These are phyloP conservation scores for Drosophila trichaetosa DNA, from an alignment of 2,888 invertebrate genomes.

Conservation along the genomic window DNA sequence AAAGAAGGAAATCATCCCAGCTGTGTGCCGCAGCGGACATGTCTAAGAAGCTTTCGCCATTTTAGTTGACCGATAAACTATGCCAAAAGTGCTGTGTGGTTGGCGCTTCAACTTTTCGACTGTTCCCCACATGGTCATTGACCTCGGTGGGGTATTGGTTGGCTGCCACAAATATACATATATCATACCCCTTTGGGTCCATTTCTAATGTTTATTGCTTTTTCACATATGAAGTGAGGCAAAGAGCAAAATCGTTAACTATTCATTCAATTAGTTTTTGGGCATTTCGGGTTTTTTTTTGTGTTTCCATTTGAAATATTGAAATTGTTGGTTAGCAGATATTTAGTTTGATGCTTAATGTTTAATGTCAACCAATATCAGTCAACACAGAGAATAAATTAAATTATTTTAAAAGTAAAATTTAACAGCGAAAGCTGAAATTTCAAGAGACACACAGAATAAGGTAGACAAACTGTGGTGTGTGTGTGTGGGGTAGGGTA, in stretches of 20 bases:
- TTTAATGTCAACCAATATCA: neutral
- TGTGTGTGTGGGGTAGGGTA: neutral
- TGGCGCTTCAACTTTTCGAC: slow-evolving; percentile 44
- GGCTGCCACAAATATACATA: slow-evolving; percentile 33
- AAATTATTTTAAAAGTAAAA: neutral
- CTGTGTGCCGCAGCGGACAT: slow-evolving; percentile 37
- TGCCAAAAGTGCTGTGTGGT: slow-evolving; percentile 73
- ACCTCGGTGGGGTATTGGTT: slow-evolving; percentile 46
- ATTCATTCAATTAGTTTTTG: slow-evolving; percentile 8
- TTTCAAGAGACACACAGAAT: neutral
- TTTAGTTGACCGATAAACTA: slow-evolving; percentile 65
- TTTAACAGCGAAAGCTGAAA: slow-evolving; percentile 4
- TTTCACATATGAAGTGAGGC: slow-evolving; percentile 28
- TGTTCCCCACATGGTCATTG: slow-evolving; percentile 54
- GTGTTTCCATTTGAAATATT: neutral
- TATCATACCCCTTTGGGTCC: slow-evolving; percentile 58
- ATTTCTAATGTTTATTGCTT: slow-evolving; percentile 71
- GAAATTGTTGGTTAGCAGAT: neutral
- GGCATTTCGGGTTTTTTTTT: neutral
- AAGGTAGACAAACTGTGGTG: neutral
- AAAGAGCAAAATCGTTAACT: neutral
- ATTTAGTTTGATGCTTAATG: no score
- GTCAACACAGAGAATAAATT: neutral
- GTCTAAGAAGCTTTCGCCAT: slow-evolving; percentile 61
- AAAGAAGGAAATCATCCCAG: slow-evolving; percentile 37